A percentile compares a stretch with the other conserved stretches of the same genome.
These are phyloP conservation scores for Eospalax fontanierii DNA, from an alignment of 2,797 vertebrate species.

Conservation along the genomic window DNA sequence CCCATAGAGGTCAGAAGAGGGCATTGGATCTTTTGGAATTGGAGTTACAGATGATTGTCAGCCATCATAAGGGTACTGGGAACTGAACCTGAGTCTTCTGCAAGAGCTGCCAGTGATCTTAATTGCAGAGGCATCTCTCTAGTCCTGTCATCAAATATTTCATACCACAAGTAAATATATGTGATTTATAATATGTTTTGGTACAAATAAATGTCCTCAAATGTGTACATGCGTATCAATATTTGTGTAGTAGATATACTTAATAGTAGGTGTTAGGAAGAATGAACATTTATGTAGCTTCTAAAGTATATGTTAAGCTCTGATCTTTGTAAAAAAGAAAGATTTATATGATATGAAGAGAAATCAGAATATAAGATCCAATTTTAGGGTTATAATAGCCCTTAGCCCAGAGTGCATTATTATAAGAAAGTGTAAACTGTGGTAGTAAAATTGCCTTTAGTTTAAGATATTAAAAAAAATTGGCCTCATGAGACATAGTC, in stretches of 20 bases:
- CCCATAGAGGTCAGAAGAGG: too few species aligned
- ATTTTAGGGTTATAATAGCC: background rate
- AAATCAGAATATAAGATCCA: background rate
- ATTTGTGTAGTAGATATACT: background rate
- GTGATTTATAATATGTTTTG: background rate
- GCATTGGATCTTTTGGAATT: too few species aligned
- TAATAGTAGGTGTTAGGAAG: background rate
- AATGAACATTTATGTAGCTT: background rate
- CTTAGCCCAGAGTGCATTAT: background rate
- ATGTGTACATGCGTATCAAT: background rate
- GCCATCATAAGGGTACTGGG: too few species aligned
- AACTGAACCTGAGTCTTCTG: too few species aligned
- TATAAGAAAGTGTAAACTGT: background rate
- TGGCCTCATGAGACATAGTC: slow-evolving; percentile 9
- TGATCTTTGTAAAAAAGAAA: background rate
- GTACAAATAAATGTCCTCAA: background rate
- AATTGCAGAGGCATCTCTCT: too few species aligned
- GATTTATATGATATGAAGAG: background rate
- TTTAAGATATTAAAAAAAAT: slow-evolving; percentile 40
- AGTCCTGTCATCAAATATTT: background rate
- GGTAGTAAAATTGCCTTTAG: background rate
- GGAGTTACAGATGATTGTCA: too few species aligned
- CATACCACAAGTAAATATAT: background rate
- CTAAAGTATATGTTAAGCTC: background rate
- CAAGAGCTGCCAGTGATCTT: too few species aligned